Evolutionary conservation across 2,888 invertebrate genomes (phyloP), one percentile per base, ranked within the genome.

Genomic region (Megamerina dolium): DNA sequence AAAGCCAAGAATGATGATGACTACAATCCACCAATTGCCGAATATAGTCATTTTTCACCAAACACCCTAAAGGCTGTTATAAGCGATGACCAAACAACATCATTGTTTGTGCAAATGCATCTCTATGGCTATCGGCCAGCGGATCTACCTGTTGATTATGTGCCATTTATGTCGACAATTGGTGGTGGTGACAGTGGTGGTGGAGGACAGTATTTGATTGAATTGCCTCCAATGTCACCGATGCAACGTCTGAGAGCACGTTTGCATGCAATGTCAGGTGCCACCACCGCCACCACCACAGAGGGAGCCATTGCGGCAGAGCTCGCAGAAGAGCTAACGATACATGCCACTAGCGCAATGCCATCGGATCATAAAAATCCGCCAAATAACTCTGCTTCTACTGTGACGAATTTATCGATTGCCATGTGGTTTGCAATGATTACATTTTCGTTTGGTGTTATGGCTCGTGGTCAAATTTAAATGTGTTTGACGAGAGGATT

Each of bases 61-160:
- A 49, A 53, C 27, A 62, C 64, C 3, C 46, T 68, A 0, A 68
- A 68, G 48, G 68, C 64, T 5, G 50, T 55, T 16, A 56, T 68
- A 23, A 59, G 59, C 23, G 65, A 63, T 45, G 54, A 45, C 12
- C 51, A 62, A 21, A 54, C 57, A 3, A 57, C 42, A 17, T 55
- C 52, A 31, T 41, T 66, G 19, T 64, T 61, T 48, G 68, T 60
- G 16, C 57, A 63, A 52, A 64, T 66, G 59, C 58, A 57, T 37
- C 34, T 68, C 33, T 68, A 64, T 50, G 68, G 68, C n/a, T 68
- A 57, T 41, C 45, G 45, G 21, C 58, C 59, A 6, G 43, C 44
- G 8, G 52, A 56, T 13, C 45, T 48, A 29, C 60, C 64, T 8
- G 37, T 48, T 19, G 41, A 38, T 18, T 67, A 58, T 20, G 51